phyloP scores from a whole-genome alignment of 2,797 vertebrate species.

The Aldrovandia affinis region DNA sequence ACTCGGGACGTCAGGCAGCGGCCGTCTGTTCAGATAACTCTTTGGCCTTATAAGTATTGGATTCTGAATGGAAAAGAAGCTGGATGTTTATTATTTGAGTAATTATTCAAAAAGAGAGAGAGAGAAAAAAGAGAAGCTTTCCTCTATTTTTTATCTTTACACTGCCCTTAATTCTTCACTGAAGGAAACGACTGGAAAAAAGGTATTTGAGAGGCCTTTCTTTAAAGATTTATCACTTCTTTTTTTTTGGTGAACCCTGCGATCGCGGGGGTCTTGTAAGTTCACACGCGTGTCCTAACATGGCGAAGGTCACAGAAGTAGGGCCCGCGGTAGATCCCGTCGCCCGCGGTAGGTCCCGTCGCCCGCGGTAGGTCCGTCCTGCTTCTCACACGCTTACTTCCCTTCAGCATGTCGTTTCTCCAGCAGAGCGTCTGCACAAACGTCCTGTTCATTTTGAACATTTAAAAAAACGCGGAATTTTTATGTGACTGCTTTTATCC shows the following conservation, averaged over 20 bases:
- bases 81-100: conserved; percentile 91
- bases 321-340: conserved; percentile 93
- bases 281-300: conserved; percentile 98
- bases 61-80: conserved; percentile 91
- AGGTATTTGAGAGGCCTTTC: conserved; percentile 98
- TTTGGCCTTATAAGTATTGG: conserved; percentile 99
- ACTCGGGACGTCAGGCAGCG: conserved; percentile 87
- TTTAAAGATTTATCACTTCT: conserved; percentile 92
- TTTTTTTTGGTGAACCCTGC: conserved; percentile 82
- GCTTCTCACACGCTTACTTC: conserved; percentile 74
- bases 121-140: conserved; percentile 80
- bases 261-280: conserved; percentile 98
- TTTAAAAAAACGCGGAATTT: conserved; percentile 86
- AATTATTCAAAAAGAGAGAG: conserved; percentile 63
- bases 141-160: conserved; percentile 94
- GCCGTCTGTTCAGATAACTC: conserved; percentile 92
- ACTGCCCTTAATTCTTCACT: conserved; percentile 98
- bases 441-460: conserved; percentile 95
- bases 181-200: conserved; percentile 66
- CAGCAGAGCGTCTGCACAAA: conserved; percentile 96
- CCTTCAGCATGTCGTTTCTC: conserved; percentile 91
- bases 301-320: conserved; percentile 94
- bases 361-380: conserved; percentile 91
- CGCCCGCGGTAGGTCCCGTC: conserved; percentile 94
- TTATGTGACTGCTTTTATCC: conserved; percentile 99